These are phyloP conservation scores for Proterorhinus semilunaris DNA, from an alignment of 2,113 vertebrate genomes.

Conservation along the genomic window DNA sequence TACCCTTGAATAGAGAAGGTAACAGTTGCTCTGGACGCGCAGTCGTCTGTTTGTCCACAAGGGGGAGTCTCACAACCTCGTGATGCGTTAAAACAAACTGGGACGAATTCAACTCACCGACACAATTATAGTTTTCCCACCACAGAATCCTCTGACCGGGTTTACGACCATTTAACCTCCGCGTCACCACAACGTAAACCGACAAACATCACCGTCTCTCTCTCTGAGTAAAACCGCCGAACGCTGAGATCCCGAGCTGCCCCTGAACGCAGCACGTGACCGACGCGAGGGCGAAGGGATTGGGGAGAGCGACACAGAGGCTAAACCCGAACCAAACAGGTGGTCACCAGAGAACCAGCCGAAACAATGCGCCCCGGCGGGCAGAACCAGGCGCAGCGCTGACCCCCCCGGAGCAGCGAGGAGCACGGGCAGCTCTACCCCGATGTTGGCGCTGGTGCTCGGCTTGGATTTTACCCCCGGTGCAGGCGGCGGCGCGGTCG, in stretches of 20 bases:
- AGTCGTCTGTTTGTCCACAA: background rate
- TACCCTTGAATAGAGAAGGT: too few species aligned
- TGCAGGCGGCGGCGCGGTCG: background rate
- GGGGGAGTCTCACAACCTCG: background rate
- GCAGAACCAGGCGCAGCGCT: conserved; percentile 22
- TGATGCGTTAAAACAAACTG: background rate
- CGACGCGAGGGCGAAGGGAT: conserved; percentile 17
- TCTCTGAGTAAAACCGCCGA: too few species aligned
- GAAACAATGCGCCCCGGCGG: conserved; percentile 60
- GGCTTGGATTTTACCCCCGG: conserved; percentile 20
- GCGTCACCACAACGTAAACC: too few species aligned
- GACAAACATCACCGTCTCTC: too few species aligned
- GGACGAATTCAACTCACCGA: background rate
- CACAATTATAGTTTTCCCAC: too few species aligned
- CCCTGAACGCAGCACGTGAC: conserved; percentile 51
- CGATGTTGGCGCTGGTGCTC: conserved; percentile 34
- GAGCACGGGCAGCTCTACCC: conserved; percentile 9
- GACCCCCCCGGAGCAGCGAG: conserved; percentile 23
- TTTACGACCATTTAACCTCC: too few species aligned
- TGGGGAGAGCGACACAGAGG: background rate
- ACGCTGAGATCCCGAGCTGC: background rate
- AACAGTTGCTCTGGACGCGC: too few species aligned
- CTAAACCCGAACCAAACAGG: conserved; percentile 59
- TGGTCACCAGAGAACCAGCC: conserved; percentile 59
- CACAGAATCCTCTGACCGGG: too few species aligned